phyloP scores from a whole-genome alignment of 2,888 invertebrate genomes.

The Prenolepis imparis region DNA sequence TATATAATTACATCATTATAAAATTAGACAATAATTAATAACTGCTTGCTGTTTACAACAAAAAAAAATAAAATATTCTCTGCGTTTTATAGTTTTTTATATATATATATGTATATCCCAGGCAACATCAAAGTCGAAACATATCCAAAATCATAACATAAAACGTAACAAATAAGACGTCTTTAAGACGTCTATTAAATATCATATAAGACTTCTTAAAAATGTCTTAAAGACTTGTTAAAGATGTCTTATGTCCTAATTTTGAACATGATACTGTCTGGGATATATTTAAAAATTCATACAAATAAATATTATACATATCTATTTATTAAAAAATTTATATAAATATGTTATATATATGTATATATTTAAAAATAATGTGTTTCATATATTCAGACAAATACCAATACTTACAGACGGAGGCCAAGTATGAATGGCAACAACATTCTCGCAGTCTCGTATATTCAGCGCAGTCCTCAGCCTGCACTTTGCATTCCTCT shows the following conservation, averaged over 20 bases:
- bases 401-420: slow-evolving; percentile 88
- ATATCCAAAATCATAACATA: too few relatives aligned
- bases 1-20: neutral
- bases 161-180: too few relatives aligned
- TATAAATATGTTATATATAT: too few relatives aligned
- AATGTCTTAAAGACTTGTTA: too few relatives aligned
- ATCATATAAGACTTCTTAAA: too few relatives aligned
- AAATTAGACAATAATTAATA: neutral
- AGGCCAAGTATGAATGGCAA: slow-evolving; percentile 88
- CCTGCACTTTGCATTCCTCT: slow-evolving; percentile 88
- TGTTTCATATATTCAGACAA: neutral
- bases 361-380: neutral
- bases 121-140: too few relatives aligned
- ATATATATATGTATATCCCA: neutral
- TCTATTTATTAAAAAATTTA: too few relatives aligned
- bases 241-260: too few relatives aligned
- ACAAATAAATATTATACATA: too few relatives aligned
- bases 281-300: neutral
- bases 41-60: too few relatives aligned
- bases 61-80: neutral
- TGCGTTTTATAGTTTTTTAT: neutral
- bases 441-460: slow-evolving; percentile 89
- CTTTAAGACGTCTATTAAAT: too few relatives aligned
- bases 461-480: slow-evolving; percentile 89
- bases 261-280: too few relatives aligned